phyloP scores from a whole-genome alignment of 2,888 invertebrate species.

The Onthophagus sagittarius region DNA sequence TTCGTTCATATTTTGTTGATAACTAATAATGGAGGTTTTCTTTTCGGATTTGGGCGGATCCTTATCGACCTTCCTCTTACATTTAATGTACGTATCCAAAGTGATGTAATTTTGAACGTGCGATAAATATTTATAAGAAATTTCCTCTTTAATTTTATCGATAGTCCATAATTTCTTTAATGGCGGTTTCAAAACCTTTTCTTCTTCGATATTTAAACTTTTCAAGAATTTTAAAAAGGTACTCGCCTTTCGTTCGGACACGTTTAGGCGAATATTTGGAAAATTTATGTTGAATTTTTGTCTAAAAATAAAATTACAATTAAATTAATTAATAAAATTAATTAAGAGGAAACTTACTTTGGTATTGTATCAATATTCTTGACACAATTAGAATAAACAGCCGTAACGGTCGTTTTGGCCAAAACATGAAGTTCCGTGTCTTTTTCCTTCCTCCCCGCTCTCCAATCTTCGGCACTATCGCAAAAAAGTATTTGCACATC shows the following conservation, averaged over 20 bases:
- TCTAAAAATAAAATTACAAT: constrained; percentile 46
- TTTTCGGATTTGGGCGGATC: constrained; percentile 23
- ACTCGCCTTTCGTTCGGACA: constrained; percentile 69
- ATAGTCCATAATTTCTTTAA: constrained; percentile 31
- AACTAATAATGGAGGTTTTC: constrained; percentile 14
- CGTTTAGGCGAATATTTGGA: constrained; percentile 67
- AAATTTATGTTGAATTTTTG: constrained; percentile 73
- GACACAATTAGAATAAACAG: constrained; percentile 40
- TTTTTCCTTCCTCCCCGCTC: constrained; percentile 62
- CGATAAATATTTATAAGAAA: constrained; percentile 24
- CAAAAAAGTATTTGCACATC: constrained; percentile 63
- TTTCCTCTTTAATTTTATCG: constrained; percentile 25
- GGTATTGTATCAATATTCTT: constrained; percentile 42
- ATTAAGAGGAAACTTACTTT: constrained; percentile 34
- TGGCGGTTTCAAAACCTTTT: constrained; percentile 45
- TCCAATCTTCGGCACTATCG: constrained; percentile 68
- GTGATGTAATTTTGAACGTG: constrained; percentile 30
- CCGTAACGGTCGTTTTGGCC: constrained; percentile 56
- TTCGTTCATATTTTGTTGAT: constrained; percentile 50
- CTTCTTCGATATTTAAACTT: constrained; percentile 29
- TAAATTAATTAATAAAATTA: background rate
- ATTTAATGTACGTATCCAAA: constrained; percentile 25
- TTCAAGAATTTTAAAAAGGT: constrained; percentile 60
- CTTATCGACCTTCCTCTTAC: constrained; percentile 26
- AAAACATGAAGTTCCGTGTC: constrained; percentile 74